Base-by-base conservation (phyloP, 1,140 invertebrate species). In the Lepidurus packardi region DNA sequence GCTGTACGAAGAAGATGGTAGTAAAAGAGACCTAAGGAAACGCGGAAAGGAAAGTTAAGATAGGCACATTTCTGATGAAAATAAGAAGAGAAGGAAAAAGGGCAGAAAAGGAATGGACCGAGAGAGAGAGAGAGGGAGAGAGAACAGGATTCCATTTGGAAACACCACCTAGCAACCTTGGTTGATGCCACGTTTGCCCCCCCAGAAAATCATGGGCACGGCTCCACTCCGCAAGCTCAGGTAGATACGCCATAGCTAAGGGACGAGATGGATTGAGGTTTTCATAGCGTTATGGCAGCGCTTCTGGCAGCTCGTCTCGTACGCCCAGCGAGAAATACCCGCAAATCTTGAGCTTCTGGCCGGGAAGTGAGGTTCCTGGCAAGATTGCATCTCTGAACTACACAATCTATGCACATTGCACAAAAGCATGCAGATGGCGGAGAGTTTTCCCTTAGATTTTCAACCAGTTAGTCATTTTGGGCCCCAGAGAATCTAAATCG, bases 111-210 rank as follows among this genome's bases (percentile, higher is more conserved):
- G 53, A 47, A 16, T 7, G 45, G 16, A 47, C 10, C 3, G 13
- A 13, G 21, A 65, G 53, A 65, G 47, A 65, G 21, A 65, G 53
- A 65, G 53, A 65, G n/a, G n/a, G 21, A 65, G 53, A 65, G 53
- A 65, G 53, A 65, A 65, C 21, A 65, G 53, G 53, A 11, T 65
- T n/a, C 53, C 53, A 65, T 65, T 65, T 65, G 13, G 53, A 65
- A 65, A 65, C 53, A 65, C 53, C 53, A 65, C 53, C 53, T 65
- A 65, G 53, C 53, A 65, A 65, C 53, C 53, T 65, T 65, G 53
- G 53, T 65, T 16, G 53, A 8, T 65, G 53, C 53, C 53, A 65
- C 53, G 53, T 65, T 65, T 65, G 53, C 53, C 53, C 53, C 53
- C 21, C 9, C 16, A 65, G 53, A 65, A 65, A 65, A 65, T 21